These are phyloP conservation scores for Nezara viridula DNA, from an alignment of 2,888 invertebrate species.

Conservation along the genomic window DNA sequence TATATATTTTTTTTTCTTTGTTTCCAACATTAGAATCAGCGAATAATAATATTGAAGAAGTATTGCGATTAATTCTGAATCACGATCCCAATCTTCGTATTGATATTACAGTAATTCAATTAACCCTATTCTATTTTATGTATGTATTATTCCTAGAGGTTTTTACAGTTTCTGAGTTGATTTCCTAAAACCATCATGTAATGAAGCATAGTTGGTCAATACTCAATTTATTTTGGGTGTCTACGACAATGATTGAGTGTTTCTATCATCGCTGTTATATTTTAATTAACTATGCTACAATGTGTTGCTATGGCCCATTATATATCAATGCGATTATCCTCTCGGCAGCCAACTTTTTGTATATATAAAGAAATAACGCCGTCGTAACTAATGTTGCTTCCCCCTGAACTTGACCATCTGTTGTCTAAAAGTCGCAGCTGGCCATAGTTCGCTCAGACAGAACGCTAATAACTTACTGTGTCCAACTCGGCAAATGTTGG, in stretches of 20 bases:
- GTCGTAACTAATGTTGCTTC: constrained; percentile 2
- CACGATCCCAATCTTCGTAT: too few relatives aligned
- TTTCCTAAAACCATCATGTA: not conserved
- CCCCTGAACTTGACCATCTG: constrained; percentile 22
- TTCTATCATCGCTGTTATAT: not conserved
- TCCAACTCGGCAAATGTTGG: constrained; percentile 32
- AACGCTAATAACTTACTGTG: constrained; percentile 31
- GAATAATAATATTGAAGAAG: too few relatives aligned
- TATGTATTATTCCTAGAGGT: too few relatives aligned
- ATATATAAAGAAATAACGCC: not conserved
- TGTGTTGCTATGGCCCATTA: not conserved
- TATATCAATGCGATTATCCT: not conserved
- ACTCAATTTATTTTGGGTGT: not conserved
- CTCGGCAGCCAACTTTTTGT: not conserved
- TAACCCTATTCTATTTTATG: too few relatives aligned
- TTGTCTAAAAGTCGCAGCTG: constrained; percentile 43
- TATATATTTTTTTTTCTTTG: too few relatives aligned
- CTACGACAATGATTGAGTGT: not conserved
- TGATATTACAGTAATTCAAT: too few relatives aligned
- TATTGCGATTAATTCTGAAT: too few relatives aligned
- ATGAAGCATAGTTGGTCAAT: not conserved
- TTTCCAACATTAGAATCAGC: too few relatives aligned
- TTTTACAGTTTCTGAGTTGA: too few relatives aligned
- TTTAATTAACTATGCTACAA: not conserved
- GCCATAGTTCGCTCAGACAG: not conserved